Evolutionary conservation across 2,888 invertebrate genomes (phyloP), one percentile per base, ranked within the genome.

Genomic region (Drosophila mercatorum): DNA sequence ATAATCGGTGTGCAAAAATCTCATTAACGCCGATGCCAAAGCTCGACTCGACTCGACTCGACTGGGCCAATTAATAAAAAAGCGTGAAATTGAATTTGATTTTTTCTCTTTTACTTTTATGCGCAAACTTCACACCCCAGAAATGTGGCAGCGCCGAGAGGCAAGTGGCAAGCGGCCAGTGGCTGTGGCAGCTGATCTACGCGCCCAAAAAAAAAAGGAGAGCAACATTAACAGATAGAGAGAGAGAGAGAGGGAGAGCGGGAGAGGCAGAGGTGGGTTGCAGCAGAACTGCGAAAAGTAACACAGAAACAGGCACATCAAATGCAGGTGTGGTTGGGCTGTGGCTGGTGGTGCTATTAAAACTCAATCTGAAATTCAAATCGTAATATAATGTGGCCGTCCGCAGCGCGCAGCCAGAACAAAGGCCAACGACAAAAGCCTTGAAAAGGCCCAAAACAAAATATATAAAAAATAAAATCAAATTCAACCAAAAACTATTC

Each of bases 331-430:
- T 81, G 81, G 78, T 78, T 77, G 3, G 28, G 43, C 10, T 46
- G 55, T 11, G 28, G 61, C 58, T 55, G 58, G 47, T 55, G 57
- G 75, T 56, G 89, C 89, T 83, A 89, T 88, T 88, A 87, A 87
- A 88, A 83, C 89, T 89, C 87, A 87, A 87, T 87, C 87, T 89
- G 89, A 87, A 87, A 85, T 89, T 87, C 87, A 87, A 87, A 87
- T 87, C 87, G 87, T 66, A 80, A 85, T 88, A 77, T 80, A 79
- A 83, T 83, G 86, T 80, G 79, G 28, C 59, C 53, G 73, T 53
- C 64, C 59, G 47, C 67, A 38, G 22, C 51, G 12, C 51, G 31
- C 38, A 41, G 36, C 22, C 70, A 66, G 71, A 78, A 76, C 85
- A 84, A 84, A 83, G 72, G 70, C 87, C 69, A 71, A 67, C 66